Evolutionary conservation across 2,888 invertebrate genomes (phyloP), one percentile per base, ranked within the genome.

Genomic region (Parascotia fuliginaria): DNA sequence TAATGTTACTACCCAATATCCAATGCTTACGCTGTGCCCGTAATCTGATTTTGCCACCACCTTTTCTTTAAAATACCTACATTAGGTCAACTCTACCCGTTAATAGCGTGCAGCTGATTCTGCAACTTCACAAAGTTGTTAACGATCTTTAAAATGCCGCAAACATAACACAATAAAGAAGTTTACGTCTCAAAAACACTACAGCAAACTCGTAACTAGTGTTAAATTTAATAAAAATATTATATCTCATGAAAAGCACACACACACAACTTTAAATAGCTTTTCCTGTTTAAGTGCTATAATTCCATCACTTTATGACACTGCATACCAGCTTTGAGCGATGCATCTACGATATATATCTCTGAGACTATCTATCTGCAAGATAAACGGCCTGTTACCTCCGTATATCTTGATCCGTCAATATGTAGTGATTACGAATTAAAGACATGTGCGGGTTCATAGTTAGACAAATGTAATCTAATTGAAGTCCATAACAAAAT

Each of bases 361-460:
- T 22, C 28, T 37, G 29, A 14, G 36, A 37, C 28, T 37, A 19
- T 43, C 22, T 28, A 19, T 37, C 28, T 37, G 15, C 22, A 45
- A 68, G 65, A 59, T 31, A 33, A 19, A 67, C 49, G 37, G 46
- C n/a, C 13, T 12, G n/a, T 59, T 43, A 45, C 51, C 42, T 32
- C 46, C 19, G 59, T 67, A 38, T 13, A 45, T 68, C 51, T 38
- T 15, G 32, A 6, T 11, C 27, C 27, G 60, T 49, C 65, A 68
- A 40, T 22, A 19, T 7, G 24, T 52, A 38, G 39, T 16, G 39
- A 19, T 9, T 34, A 61, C 46, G n/a, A n/a, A n/a, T n/a, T n/a
- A n/a, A n/a, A n/a, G n/a, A n/a, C n/a, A n/a, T n/a, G n/a, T n/a
- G n/a, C n/a, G n/a, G n/a, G n/a, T n/a, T n/a, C n/a, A n/a, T n/a